These are phyloP conservation scores for Caenorhabditis afra DNA, from an alignment of 2,888 invertebrate genomes.

Conservation along the genomic window DNA sequence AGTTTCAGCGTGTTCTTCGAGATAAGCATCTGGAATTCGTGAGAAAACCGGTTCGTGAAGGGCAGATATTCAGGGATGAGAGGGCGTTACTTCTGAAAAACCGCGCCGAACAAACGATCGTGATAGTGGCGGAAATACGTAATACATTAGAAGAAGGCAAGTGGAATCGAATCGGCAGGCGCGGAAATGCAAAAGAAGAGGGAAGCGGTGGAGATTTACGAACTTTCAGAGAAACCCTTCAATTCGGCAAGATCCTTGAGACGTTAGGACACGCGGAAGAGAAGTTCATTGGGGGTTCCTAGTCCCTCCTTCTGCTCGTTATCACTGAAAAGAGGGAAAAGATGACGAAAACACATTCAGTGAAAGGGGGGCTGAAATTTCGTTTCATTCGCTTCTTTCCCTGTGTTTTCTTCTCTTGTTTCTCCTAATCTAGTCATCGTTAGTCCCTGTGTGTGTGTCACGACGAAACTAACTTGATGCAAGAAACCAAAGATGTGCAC, in stretches of 20 bases:
- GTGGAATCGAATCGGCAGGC: slow-evolving; percentile 32
- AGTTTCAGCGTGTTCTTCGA: slow-evolving; percentile 25
- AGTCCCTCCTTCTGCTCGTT: no score
- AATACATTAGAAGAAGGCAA: slow-evolving; percentile 43
- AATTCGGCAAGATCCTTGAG: neutral
- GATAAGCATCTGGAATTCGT: slow-evolving; percentile 26
- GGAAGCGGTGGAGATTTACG: neutral
- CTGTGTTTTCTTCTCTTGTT: slow-evolving; percentile 3
- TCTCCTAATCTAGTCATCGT: slow-evolving; percentile 24
- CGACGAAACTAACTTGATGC: slow-evolving; percentile 34
- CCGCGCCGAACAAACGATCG: slow-evolving; percentile 49
- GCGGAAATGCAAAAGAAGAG: neutral
- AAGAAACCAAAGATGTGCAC: slow-evolving; percentile 39
- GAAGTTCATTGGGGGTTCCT: no score
- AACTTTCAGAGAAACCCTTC: neutral
- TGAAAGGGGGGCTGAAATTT: slow-evolving; percentile 7
- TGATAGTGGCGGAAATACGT: slow-evolving; percentile 47
- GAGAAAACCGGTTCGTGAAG: slow-evolving; percentile 26
- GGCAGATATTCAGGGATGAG: slow-evolving; percentile 39
- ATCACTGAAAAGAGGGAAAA: neutral
- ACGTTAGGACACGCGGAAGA: no score
- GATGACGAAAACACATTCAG: slow-evolving; percentile 1
- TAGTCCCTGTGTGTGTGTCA: neutral
- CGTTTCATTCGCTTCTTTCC: slow-evolving; percentile 21
- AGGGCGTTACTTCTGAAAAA: slow-evolving; percentile 46